Evolutionary conservation across 2,797 vertebrate species (phyloP), one percentile per base, ranked within the genome.

Genomic region (Podarcis siculus): DNA sequence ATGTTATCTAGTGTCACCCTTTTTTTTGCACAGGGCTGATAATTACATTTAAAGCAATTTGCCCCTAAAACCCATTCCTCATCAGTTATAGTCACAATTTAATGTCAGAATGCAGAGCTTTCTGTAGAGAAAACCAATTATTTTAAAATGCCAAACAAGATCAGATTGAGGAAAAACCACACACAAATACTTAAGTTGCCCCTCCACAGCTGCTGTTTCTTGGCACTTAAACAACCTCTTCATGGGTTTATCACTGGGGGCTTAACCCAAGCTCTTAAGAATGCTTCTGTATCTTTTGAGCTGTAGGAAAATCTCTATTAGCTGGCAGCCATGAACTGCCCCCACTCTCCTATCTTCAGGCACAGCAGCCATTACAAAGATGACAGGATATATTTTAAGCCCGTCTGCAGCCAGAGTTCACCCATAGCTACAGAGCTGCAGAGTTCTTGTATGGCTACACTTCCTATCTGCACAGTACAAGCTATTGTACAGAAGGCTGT

Each of bases 21-120:
- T 88, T 92, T 86, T 88, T 92, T 87, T 83, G 91, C 80, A 85
- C 88, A 90, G 85, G 67, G 71, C 49, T 90, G 88, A 92, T 94
- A 92, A 93, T 81, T 86, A 89, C 72, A 86, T 90, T 89, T 86
- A 89, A 91, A 93, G 80, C 88, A 86, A 86, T 83, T 86, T 79
- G 66, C 83, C 92, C 92, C 89, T 55, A 82, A 77, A 77, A 35
- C 32, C 37, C 9, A 75, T 89, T 85, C 91, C n/a, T 42, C 64
- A 55, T 92, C 71, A 90, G 87, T 67, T 84, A 87, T 92, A 73
- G 7, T 87, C 91, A 75, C 25, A 58, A 79, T 89, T 90, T 87
- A 79, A 87, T 90, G 86, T 92, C 61, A 92, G 55, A 81, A 79
- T 79, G 4, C 76, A 67, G 0, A 1, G 81, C 79, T 78, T 67